Percentiles rank a stretch among this genome's conserved stretches.
Evolutionary conservation across 1,140 invertebrate genomes (phyloP).

Genomic region (Psilanteris sp.): DNA sequence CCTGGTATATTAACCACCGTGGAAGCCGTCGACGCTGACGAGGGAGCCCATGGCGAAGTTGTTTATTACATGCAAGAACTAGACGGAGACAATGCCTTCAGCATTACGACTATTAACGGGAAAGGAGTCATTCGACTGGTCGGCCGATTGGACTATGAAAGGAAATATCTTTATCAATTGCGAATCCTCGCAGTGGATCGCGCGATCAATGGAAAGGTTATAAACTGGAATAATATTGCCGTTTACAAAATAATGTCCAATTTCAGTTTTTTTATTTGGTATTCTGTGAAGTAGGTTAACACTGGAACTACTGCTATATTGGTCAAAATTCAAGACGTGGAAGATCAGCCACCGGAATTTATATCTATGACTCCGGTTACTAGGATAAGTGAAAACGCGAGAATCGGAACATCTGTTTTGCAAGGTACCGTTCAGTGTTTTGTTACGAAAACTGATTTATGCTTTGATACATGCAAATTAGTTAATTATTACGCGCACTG

Average conservation of each 20-base stretch:
- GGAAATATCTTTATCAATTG: slow-evolving; percentile 92
- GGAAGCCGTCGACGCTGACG: slow-evolving; percentile 92
- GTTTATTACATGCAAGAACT: slow-evolving; percentile 88
- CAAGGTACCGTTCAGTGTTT: slow-evolving; percentile 82
- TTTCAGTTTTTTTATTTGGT: slow-evolving; percentile 3
- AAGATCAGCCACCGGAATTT: slow-evolving; percentile 95
- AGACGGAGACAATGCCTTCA: slow-evolving; percentile 90
- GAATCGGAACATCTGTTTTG: slow-evolving; percentile 88
- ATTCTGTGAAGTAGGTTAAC: slow-evolving; percentile 80
- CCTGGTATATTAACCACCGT: slow-evolving; percentile 88
- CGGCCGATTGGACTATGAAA: slow-evolving; percentile 91
- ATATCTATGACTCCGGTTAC: slow-evolving; percentile 91
- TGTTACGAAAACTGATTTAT: no score
- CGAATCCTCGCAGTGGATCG: slow-evolving; percentile 91
- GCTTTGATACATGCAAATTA: no score
- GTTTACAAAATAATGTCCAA: not conserved
- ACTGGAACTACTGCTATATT: slow-evolving; percentile 93
- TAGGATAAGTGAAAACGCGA: slow-evolving; percentile 91
- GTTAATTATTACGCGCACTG: no score
- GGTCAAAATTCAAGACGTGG: slow-evolving; percentile 92
- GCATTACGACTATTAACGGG: slow-evolving; percentile 90
- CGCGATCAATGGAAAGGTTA: slow-evolving; percentile 87
- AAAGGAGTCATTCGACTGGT: slow-evolving; percentile 91
- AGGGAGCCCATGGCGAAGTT: slow-evolving; percentile 94
- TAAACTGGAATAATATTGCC: slow-evolving; percentile 44